Evolutionary conservation across 1,140 invertebrate species (phyloP).

Genomic region (Polypedilum vanderplanki): DNA sequence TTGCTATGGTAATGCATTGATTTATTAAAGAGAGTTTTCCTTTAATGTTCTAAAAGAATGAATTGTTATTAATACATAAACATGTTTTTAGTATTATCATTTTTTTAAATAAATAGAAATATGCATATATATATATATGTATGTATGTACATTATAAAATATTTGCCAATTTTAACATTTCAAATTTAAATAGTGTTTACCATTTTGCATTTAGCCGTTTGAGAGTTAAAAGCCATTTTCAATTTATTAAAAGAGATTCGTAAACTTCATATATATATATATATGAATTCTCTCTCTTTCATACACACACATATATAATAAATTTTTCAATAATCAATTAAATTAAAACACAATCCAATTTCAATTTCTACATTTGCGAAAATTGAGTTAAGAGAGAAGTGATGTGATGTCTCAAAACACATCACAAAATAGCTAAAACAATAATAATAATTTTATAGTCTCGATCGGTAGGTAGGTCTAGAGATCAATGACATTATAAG

Average conservation of each 20-base stretch:
- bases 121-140: no score
- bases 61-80: conserved; percentile 3
- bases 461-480: neutral
- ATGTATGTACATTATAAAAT: no score
- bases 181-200: neutral
- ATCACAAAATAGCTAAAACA: neutral
- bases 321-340: conserved; percentile 20
- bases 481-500: conserved; percentile 7
- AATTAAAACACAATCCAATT: conserved; percentile 13
- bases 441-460: neutral
- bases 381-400: neutral
- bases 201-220: conserved; percentile 12
- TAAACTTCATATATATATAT: no score
- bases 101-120: no score
- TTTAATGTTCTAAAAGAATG: neutral
- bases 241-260: neutral
- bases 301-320: neutral
- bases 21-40: neutral
- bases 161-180: neutral
- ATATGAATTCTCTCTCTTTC: no score
- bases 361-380: conserved; percentile 7
- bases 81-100: neutral
- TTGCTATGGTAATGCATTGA: conserved; percentile 25
- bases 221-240: neutral
- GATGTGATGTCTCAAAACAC: neutral